phyloP scores from a whole-genome alignment of 2,797 vertebrate species.

The Enteromius paludinosus region DNA sequence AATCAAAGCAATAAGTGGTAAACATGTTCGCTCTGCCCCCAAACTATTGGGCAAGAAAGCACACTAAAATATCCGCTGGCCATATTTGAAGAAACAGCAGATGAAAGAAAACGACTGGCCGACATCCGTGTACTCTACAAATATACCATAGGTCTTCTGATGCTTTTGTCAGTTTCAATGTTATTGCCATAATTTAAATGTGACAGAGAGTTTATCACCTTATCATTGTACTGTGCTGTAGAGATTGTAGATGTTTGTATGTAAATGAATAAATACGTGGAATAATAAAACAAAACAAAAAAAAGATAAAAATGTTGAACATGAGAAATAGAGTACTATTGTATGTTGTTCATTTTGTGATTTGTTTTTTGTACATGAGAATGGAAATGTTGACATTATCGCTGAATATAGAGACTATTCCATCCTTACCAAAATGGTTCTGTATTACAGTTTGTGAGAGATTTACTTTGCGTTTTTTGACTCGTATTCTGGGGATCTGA shows the following conservation, averaged over 20 bases:
- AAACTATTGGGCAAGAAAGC: slow-evolving; percentile 67
- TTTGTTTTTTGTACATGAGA: slow-evolving; percentile 78
- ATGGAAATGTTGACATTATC: slow-evolving; percentile 75
- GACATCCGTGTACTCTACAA: slow-evolving; percentile 69
- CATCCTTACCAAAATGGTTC: slow-evolving; percentile 75
- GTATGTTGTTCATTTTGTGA: slow-evolving; percentile 82
- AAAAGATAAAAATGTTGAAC: slow-evolving; percentile 73
- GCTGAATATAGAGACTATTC: slow-evolving; percentile 74
- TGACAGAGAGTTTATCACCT: slow-evolving; percentile 77
- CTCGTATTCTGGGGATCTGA: slow-evolving; percentile 66
- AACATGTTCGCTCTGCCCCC: slow-evolving; percentile 70
- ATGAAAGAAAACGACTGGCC: slow-evolving; percentile 59
- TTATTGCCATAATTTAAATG: slow-evolving; percentile 76
- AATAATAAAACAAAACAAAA: slow-evolving; percentile 75
- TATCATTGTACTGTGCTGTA: slow-evolving; percentile 88
- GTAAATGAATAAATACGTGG: slow-evolving; percentile 82
- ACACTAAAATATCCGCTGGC: slow-evolving; percentile 59
- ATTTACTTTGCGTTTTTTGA: slow-evolving; percentile 65
- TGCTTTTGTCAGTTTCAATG: slow-evolving; percentile 77
- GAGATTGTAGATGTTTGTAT: slow-evolving; percentile 89
- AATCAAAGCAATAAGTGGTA: slow-evolving; percentile 83
- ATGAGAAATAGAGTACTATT: slow-evolving; percentile 76
- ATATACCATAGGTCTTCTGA: slow-evolving; percentile 70
- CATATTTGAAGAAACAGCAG: slow-evolving; percentile 62
- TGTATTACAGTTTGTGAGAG: slow-evolving; percentile 77